Evolutionary conservation across 2,888 invertebrate genomes (phyloP), one percentile per base, ranked within the genome.

Genomic region (Petrolisthes manimaculis): DNA sequence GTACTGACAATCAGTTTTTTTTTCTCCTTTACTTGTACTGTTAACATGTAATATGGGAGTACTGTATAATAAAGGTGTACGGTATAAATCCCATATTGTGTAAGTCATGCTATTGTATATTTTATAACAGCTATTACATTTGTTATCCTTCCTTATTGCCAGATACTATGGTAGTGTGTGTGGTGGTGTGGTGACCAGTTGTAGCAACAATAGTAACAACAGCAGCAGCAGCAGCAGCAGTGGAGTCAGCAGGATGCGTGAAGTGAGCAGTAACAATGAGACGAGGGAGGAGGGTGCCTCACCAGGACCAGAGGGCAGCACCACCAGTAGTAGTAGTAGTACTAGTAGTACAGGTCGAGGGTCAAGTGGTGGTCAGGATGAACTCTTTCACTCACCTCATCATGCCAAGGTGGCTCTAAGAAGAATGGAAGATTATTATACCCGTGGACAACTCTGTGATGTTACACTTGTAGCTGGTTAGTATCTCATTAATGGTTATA

Each of bases 401-500:
- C 90, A 91, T 85, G 89, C 91, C 0, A 87, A 88, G 37, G 84
- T 83, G n/a, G 84, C 90, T 21, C 86, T 91, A 8, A 67, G 83
- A 9, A 84, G 90, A 56, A 91, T 91, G 90, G 87, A 90, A 61
- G 79, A 75, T 12, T 89, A 89, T 55, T 90, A 90, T 61, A 54
- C 86, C 37, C 71, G 86, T 51, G 87, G 89, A 6, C 89, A 90
- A n/a, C 90, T 91, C 56, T 91, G 91, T 84, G 91, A 91, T 81
- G 90, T 91, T 14, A 90, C 90, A 0, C 81, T 91, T 12, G 84
- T 90, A 51, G 90, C 91, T n/a, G 91, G 91, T 86, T 21, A 81
- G 84, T 79, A 24, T 55, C 37, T 37, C 37, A 37, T 37, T 2
- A 37, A 2, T 12, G 8, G 37, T 0, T 37, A 37, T 37, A 37